Percentiles rank a stretch among this genome's conserved stretches.
Conservation (phyloP, 2,113 vertebrate genomes). For the Aspidoscelis tigris region DNA sequence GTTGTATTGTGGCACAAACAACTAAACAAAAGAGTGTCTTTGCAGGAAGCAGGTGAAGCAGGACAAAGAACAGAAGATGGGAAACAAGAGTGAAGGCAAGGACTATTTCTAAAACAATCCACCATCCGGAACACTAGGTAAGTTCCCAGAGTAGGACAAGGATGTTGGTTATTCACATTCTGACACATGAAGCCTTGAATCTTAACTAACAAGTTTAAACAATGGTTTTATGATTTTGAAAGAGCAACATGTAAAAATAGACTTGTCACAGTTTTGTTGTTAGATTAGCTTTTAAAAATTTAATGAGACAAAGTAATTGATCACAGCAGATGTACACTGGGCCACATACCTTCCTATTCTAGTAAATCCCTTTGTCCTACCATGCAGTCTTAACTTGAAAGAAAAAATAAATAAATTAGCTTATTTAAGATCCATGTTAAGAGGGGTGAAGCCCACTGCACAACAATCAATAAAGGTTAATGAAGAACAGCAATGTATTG, state of each 20-base stretch:
- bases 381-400: constrained; percentile 9
- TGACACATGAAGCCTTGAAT: neutral
- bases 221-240: neutral
- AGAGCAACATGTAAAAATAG: neutral
- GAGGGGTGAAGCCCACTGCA: neutral
- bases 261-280: neutral
- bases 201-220: neutral
- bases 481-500: constrained; percentile 2
- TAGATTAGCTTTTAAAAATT: neutral
- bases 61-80: neutral
- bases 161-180: neutral
- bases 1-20: no score
- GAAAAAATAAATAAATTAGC: constrained; percentile 4
- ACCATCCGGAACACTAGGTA: neutral
- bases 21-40: no score
- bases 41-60: no score
- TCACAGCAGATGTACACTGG: neutral
- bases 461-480: constrained; percentile 7
- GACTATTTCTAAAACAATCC: neutral
- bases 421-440: constrained; percentile 10
- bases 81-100: neutral
- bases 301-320: neutral
- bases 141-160: neutral
- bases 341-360: neutral
- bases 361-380: neutral